A percentile compares a stretch with the other conserved stretches of the same genome.
phyloP scores from a whole-genome alignment of 2,113 vertebrate species.

The Camelus dromedarius region DNA sequence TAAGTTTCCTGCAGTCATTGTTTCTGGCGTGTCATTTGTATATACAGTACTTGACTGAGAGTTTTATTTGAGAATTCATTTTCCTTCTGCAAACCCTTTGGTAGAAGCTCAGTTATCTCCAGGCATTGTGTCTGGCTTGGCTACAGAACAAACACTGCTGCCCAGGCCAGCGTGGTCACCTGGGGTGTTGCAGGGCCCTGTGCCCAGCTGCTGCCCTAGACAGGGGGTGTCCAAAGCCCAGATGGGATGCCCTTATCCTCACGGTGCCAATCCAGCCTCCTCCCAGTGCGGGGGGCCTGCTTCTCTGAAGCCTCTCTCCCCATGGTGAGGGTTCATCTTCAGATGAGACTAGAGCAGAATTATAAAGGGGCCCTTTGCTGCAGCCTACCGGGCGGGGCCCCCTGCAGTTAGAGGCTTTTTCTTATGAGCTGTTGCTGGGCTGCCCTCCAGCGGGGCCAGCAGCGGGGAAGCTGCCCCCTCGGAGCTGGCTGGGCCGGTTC shows the following conservation, averaged over 20 bases:
- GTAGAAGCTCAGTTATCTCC: neutral
- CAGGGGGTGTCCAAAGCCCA: neutral
- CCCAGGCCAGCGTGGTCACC: neutral
- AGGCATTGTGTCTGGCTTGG: neutral
- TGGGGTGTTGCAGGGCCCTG: neutral
- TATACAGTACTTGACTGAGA: neutral
- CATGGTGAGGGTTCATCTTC: neutral
- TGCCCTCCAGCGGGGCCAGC: fast-evolving
- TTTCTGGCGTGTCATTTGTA: too few relatives aligned
- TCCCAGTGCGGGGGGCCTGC: neutral
- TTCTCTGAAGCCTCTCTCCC: neutral
- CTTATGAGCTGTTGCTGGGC: neutral
- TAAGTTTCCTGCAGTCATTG: neutral
- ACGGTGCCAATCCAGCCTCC: neutral
- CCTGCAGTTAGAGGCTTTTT: neutral
- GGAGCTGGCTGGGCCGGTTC: neutral
- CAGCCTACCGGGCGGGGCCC: neutral
- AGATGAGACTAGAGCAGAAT: neutral
- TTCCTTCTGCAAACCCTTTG: neutral
- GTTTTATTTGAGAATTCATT: neutral
- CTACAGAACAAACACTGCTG: neutral
- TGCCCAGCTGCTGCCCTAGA: neutral
- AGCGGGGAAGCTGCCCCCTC: neutral
- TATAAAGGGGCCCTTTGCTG: too few relatives aligned
- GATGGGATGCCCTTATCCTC: neutral